phyloP scores from a whole-genome alignment of 2,113 vertebrate species.

The Alouatta palliata region DNA sequence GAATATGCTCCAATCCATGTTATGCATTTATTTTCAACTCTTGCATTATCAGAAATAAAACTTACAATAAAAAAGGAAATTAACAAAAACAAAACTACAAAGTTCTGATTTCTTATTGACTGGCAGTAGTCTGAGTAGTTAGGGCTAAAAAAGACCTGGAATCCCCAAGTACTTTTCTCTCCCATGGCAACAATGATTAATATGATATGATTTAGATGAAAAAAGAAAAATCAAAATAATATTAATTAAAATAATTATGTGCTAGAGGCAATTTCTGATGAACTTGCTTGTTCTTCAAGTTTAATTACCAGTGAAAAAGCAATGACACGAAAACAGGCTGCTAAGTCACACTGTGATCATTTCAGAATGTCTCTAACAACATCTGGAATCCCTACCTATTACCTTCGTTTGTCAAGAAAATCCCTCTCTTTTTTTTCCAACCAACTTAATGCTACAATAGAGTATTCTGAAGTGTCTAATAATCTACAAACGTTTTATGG shows the following conservation, averaged over 20 bases:
- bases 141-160: background rate
- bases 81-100: background rate
- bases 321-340: constrained; percentile 1
- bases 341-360: background rate
- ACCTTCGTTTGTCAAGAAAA: background rate
- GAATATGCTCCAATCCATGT: background rate
- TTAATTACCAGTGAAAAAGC: constrained; percentile 49
- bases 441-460: too few species aligned
- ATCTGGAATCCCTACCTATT: background rate
- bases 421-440: background rate
- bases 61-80: background rate
- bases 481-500: background rate
- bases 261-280: background rate
- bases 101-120: background rate
- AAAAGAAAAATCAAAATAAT: background rate
- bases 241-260: constrained; percentile 18
- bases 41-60: background rate
- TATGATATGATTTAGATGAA: background rate
- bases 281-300: constrained; percentile 19
- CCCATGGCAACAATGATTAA: background rate
- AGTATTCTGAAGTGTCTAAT: background rate
- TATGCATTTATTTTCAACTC: background rate
- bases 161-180: background rate
- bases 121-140: background rate
- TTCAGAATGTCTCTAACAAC: background rate